A percentile compares a stretch with the other conserved stretches of the same genome.
phyloP scores from a whole-genome alignment of 2,888 invertebrate species.

The Oasisia sp. region DNA sequence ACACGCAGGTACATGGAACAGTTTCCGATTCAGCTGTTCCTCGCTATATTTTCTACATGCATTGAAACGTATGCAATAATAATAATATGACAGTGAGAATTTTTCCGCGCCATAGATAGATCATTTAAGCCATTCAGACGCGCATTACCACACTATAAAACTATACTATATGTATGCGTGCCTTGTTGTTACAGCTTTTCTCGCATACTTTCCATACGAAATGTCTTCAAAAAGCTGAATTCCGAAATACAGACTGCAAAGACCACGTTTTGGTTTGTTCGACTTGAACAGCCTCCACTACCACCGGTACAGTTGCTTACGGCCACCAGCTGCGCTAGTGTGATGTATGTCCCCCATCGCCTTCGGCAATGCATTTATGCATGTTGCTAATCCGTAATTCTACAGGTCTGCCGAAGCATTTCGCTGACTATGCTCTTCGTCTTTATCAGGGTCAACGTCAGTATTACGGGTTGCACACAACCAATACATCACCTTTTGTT shows the following conservation, averaged over 20 bases:
- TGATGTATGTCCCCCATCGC: background rate
- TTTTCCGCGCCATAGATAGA: too few species aligned
- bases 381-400: background rate
- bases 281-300: background rate
- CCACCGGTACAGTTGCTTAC: background rate
- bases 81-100: too few species aligned
- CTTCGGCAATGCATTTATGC: slow-evolving; percentile 4
- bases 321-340: background rate
- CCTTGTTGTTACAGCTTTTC: background rate
- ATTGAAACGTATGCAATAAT: too few species aligned
- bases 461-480: background rate
- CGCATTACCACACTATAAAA: too few species aligned
- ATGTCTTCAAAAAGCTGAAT: background rate
- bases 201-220: background rate
- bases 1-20: too few species aligned
- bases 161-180: background rate
- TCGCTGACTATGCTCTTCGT: background rate
- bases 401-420: background rate
- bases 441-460: background rate
- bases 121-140: too few species aligned
- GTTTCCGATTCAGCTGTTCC: too few species aligned
- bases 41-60: too few species aligned
- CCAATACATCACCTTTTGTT: background rate
- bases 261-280: background rate
- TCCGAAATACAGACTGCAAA: background rate